Evolutionary conservation across 2,113 vertebrate species (phyloP), one percentile per base, ranked within the genome.

Genomic region (Lepus timidus): DNA sequence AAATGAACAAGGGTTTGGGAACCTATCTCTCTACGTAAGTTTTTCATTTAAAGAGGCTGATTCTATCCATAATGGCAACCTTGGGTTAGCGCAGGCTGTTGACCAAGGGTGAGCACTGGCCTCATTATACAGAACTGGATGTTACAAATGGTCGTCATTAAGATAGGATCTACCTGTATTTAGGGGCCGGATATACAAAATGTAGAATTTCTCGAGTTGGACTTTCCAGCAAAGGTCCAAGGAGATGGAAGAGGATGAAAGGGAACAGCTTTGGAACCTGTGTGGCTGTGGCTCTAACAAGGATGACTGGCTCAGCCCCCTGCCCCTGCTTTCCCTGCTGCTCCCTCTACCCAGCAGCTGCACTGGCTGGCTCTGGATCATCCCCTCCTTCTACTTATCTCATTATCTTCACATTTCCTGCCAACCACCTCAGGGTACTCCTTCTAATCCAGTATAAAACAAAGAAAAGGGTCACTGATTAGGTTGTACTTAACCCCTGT

Each of bases 81-180:
- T 51, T 91, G 52, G 75, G 44, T 75, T 71, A 88, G n/a, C n/a
- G 84, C 91, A 84, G 16, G 39, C 68, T 36, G 17, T 91, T 91
- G 94, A 89, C 79, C 73, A 61, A 17, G 67, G 93, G 65, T 27
- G 58, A 76, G 86, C 71, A 81, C 70, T 93, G 68, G 36, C 81
- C 90, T 96, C 75, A 64, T 97, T 96, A 74, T 62, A 67, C 81
- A 93, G 88, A 84, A 51, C n/a, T 65, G 20, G 65, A 12, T 75
- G n/a, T 96, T 94, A 95, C 93, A 94, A 96, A 95, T 91, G 86
- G 52, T 76, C 64, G 52, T 96, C 81, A 87, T 96, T 96, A 96
- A 91, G 71, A 93, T 49, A 73, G 81, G 55, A 64, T 96, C 84
- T 94, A 90, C 92, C 68, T 91, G 94, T 86, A 89, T 89, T 95